Base-by-base conservation (phyloP, 2,888 invertebrate species). In the Macrophya alboannulata region DNA sequence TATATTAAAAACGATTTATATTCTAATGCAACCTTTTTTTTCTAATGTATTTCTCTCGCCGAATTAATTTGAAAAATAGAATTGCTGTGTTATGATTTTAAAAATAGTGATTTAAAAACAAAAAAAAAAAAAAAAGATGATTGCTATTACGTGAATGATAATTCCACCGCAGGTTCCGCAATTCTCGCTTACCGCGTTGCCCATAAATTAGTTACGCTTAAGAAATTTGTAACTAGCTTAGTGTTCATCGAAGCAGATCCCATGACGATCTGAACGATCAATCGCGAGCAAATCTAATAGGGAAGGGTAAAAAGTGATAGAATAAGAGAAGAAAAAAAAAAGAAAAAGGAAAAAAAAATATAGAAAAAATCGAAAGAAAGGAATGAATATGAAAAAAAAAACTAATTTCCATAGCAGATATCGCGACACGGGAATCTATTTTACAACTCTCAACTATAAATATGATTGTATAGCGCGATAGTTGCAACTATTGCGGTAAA, bases 241-340 rank as follows among this genome's bases (percentile, higher is more conserved):
- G 77, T 77, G 77, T 77, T 77, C 77, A 21, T 62, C 81, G 81
- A 43, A 81, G 25, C 81, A 62, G 40, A 81, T 81, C 81, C 21
- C 62, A 62, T 10, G 25, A 45, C n/a, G 45, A 74, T 43, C n/a
- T 40, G 40, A 8, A 62, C n/a, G 15, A 71, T 40, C 17, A n/a
- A 71, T 71, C 12, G 25, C 12, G 8, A 12, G 62, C 25, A 62
- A 68, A 68, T 68, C 17, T 31, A 68, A 37, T 68, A 37, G 37
- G 37, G 10, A 5, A 37, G 62, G 25, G 21, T 15, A 31, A 68
- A 68, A 68, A 37, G 37, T 37, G 68, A 68, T 37, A 31, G 37
- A 25, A 12, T 25, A 25, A n/a, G 25, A 45, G 45, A n/a, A 9
- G 6, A 31, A 2, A 51, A 6, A 40, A 51, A 76, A 9, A n/a